These are phyloP conservation scores for Archaeoteleia sp. DNA, from an alignment of 2,888 invertebrate species.

Conservation along the genomic window DNA sequence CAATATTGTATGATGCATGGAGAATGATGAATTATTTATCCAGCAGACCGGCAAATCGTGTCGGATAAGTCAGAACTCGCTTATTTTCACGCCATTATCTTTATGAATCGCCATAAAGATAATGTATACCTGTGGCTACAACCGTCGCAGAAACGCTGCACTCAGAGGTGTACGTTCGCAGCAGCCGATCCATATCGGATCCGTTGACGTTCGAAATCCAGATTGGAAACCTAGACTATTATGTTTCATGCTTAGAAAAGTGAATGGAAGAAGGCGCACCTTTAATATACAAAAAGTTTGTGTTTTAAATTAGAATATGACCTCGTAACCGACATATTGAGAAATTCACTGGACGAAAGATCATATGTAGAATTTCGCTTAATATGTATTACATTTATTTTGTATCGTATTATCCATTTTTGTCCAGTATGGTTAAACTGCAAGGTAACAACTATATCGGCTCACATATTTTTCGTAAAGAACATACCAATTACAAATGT, in stretches of 20 bases:
- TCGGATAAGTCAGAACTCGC: slow-evolving; percentile 5
- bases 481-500: too few species aligned
- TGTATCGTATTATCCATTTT: too few species aligned
- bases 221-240: slow-evolving; percentile 24
- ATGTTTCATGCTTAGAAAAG: slow-evolving; percentile 43
- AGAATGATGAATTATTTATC: slow-evolving; percentile 24
- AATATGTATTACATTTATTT: too few species aligned
- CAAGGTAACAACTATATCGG: too few species aligned
- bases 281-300: slow-evolving; percentile 27
- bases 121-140: slow-evolving; percentile 8
- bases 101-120: slow-evolving; percentile 8
- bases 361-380: slow-evolving; percentile 45
- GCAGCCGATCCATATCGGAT: slow-evolving; percentile 8
- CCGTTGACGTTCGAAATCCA: slow-evolving; percentile 13
- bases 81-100: slow-evolving; percentile 30
- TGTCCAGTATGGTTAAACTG: too few species aligned
- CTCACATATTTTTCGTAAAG: too few species aligned
- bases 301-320: slow-evolving; percentile 47
- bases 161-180: background rate
- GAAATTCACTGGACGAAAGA: slow-evolving; percentile 40
- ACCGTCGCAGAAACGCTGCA: background rate
- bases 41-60: slow-evolving; percentile 4
- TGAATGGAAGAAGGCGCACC: slow-evolving; percentile 47
- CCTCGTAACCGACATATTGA: slow-evolving; percentile 51
- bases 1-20: slow-evolving; percentile 5